Percentiles rank a stretch among this genome's conserved stretches.
phyloP scores from a whole-genome alignment of 2,113 vertebrate species.

The Sphyrna mokarran region DNA sequence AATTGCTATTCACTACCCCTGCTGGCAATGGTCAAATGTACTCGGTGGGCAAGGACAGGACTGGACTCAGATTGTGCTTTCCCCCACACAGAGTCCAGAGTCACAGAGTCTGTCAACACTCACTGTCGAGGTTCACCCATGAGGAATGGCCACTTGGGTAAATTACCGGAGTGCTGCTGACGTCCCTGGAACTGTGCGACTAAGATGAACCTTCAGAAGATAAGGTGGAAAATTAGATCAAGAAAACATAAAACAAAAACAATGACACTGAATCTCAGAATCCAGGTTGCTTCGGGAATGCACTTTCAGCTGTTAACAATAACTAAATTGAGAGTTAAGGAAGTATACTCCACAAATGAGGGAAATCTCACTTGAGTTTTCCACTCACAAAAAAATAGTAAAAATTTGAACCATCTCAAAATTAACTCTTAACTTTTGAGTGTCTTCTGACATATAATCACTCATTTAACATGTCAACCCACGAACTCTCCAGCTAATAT shows the following conservation, averaged over 20 bases:
- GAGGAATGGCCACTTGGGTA: constrained; percentile 1
- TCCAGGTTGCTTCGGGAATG: neutral
- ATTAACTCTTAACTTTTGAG: neutral
- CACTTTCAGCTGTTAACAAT: neutral
- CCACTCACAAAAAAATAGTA: neutral
- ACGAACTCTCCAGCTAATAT: neutral
- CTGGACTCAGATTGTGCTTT: neutral
- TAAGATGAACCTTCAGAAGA: neutral
- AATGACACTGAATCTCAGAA: neutral
- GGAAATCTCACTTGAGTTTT: neutral
- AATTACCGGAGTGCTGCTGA: neutral
- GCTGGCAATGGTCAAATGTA: neutral
- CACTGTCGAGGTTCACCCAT: neutral
- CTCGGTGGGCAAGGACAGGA: neutral
- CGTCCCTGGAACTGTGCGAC: neutral
- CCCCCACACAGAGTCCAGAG: neutral
- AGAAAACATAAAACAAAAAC: neutral
- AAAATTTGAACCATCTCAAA: neutral
- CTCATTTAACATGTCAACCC: neutral
- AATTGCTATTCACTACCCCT: neutral
- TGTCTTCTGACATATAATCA: neutral
- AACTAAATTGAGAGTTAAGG: neutral
- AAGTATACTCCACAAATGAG: neutral
- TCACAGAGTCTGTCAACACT: neutral
- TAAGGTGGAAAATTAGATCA: neutral